Conservation (phyloP, 2,797 vertebrate genomes). For the Lophura swinhoii region DNA sequence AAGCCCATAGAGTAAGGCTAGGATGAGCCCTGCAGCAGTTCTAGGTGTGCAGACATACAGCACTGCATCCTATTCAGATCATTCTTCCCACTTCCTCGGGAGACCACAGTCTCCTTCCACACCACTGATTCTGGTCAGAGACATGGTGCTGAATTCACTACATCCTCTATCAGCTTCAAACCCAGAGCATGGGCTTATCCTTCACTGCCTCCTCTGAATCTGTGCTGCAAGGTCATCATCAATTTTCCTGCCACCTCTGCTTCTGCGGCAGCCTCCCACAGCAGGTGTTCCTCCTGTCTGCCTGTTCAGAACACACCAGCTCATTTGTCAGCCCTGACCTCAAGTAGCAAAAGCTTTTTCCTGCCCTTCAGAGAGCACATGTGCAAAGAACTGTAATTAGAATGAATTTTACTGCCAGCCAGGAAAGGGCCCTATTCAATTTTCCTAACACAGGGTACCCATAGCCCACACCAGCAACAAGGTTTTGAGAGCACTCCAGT, state of each 20-base stretch:
- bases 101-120: not conserved
- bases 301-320: not conserved
- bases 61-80: accelerated
- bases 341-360: not conserved
- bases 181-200: not conserved
- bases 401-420: conserved; percentile 36
- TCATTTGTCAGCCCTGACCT: conserved; percentile 21
- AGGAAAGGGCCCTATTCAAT: not conserved
- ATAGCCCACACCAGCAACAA: not conserved
- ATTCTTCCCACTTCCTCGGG: not conserved
- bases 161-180: not conserved
- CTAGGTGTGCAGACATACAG: not conserved
- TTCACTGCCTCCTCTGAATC: not conserved
- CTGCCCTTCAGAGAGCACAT: not conserved
- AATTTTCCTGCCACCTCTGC: conserved; percentile 2
- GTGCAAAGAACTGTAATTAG: not conserved
- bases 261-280: not conserved
- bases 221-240: not conserved
- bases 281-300: not conserved
- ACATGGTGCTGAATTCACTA: not conserved
- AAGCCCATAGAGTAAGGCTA: accelerated
- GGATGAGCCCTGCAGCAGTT: not conserved
- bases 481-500: not conserved
- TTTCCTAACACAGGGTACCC: accelerated
- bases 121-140: accelerated